Percentiles rank a stretch among this genome's conserved stretches.
Conservation (phyloP, 2,888 invertebrate species). For the Campoplex capitator region DNA sequence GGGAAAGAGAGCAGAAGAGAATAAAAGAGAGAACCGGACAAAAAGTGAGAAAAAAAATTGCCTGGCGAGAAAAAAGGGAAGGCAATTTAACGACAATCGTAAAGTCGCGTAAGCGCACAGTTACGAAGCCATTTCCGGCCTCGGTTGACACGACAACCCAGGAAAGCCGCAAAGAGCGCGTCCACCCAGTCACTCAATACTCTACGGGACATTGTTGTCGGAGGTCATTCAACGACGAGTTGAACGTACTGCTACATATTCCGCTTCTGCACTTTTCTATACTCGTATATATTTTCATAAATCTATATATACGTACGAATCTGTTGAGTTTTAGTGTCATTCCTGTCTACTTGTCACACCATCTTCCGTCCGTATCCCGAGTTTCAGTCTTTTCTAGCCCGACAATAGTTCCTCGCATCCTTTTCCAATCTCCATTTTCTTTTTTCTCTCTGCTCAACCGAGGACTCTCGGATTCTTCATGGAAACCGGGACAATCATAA, state of each 20-base stretch:
- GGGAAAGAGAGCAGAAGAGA: not conserved
- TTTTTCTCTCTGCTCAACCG: not conserved
- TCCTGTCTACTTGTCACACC: constrained; percentile 73
- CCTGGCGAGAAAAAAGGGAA: constrained; percentile 26
- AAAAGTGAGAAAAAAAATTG: not conserved
- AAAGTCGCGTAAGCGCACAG: constrained; percentile 57
- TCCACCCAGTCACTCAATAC: constrained; percentile 64
- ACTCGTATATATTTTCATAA: constrained; percentile 9
- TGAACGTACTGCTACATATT: constrained; percentile 74
- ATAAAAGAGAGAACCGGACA: not conserved
- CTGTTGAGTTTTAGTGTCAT: constrained; percentile 47
- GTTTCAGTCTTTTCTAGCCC: not conserved
- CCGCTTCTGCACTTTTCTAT: constrained; percentile 21
- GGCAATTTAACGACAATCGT: constrained; percentile 60
- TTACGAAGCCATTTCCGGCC: constrained; percentile 67
- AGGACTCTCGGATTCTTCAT: not conserved
- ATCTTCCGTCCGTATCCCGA: constrained; percentile 56
- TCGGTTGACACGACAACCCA: constrained; percentile 64
- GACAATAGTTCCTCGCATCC: not conserved
- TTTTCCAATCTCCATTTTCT: not conserved
- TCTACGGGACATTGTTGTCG: constrained; percentile 78
- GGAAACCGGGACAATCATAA: constrained; percentile 29
- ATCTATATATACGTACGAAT: constrained; percentile 12
- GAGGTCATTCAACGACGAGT: constrained; percentile 79
- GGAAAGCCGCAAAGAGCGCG: constrained; percentile 49